These are phyloP conservation scores for Haemorhous mexicanus DNA, from an alignment of 2,113 vertebrate genomes.

Conservation along the genomic window DNA sequence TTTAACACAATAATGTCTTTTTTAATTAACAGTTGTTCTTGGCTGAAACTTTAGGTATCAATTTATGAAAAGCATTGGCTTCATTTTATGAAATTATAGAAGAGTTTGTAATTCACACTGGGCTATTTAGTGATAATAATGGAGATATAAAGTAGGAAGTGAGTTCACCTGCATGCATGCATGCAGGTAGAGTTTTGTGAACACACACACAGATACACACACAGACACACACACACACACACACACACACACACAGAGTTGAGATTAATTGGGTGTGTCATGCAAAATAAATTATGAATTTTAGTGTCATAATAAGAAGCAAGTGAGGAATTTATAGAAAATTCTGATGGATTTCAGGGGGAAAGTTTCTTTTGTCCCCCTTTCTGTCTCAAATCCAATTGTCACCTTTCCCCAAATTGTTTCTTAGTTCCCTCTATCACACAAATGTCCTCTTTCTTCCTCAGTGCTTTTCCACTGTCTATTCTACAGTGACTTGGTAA, in stretches of 20 bases:
- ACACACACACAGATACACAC: fast-evolving
- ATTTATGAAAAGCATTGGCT: neutral
- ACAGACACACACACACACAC: neutral
- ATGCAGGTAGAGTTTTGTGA: neutral
- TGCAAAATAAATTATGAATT: neutral
- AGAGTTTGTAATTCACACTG: neutral
- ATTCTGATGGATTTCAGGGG: neutral
- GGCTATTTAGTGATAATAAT: neutral
- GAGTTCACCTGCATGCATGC: neutral
- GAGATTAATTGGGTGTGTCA: neutral
- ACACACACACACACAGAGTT: fast-evolving
- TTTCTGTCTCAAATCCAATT: neutral
- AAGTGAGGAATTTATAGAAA: neutral
- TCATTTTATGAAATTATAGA: neutral
- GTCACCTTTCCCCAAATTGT: neutral
- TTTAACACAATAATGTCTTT: neutral
- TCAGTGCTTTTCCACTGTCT: fast-evolving
- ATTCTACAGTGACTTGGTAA: neutral
- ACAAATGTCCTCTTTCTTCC: neutral
- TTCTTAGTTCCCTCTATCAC: neutral
- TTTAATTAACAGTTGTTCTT: neutral
- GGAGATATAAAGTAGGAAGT: neutral
- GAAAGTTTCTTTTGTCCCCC: fast-evolving
- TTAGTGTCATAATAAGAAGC: neutral
- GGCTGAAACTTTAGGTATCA: neutral